Percentiles rank a stretch among this genome's conserved stretches.
These are phyloP conservation scores for Aphelocoma coerulescens DNA, from an alignment of 2,113 vertebrate species.

Conservation along the genomic window DNA sequence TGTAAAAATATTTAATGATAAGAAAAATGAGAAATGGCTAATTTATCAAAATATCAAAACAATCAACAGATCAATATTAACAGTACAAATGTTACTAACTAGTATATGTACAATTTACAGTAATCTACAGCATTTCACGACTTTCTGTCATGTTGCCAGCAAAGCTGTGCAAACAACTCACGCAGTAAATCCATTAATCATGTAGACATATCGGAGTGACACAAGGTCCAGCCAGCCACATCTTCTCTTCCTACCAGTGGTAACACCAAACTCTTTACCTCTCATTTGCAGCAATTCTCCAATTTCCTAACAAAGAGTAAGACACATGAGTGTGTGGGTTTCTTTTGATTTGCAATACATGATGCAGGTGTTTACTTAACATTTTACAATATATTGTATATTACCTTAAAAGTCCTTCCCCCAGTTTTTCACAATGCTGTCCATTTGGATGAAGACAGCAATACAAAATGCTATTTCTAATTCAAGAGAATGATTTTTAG, in stretches of 20 bases:
- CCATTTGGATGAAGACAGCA: not conserved
- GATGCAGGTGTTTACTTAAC: not conserved
- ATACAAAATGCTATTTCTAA: not conserved
- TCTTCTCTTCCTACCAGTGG: conserved; percentile 92
- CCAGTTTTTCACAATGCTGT: not conserved
- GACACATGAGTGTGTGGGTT: not conserved
- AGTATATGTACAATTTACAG: not conserved
- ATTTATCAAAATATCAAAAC: not conserved
- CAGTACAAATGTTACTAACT: not conserved
- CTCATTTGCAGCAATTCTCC: conserved; percentile 89
- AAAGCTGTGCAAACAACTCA: conserved; percentile 73
- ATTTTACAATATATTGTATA: not conserved
- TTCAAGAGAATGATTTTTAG: not conserved
- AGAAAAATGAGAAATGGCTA: not conserved
- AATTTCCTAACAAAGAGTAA: conserved; percentile 72
- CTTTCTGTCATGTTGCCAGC: not conserved
- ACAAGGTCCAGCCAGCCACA: conserved; percentile 97
- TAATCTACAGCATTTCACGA: not conserved
- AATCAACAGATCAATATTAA: not conserved
- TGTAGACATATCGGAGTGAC: conserved; percentile 92
- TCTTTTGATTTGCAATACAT: not conserved
- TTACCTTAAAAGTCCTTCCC: not conserved
- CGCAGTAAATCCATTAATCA: conserved; percentile 99
- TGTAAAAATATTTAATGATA: not conserved
- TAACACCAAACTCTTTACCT: conserved; percentile 93